phyloP scores from a whole-genome alignment of 1,140 invertebrate species.

The Thalassaphorura encarpata region DNA sequence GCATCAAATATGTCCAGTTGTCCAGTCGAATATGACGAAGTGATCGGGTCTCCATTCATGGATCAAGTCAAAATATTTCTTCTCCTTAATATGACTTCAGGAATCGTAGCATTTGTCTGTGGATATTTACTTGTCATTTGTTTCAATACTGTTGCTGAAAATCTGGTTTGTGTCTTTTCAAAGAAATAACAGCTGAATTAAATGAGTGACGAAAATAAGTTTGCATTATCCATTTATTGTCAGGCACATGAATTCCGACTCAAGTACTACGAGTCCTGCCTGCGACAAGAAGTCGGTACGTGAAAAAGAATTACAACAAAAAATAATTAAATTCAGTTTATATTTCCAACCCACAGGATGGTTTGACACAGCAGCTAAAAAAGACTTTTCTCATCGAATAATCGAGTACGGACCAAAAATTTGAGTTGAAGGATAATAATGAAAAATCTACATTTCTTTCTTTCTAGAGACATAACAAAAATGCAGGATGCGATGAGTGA shows the following conservation, averaged over 20 bases:
- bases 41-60: conserved; percentile 6
- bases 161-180: conserved; percentile 31
- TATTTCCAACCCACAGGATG: no score
- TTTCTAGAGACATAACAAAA: conserved; percentile 46
- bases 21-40: not conserved
- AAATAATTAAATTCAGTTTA: no score
- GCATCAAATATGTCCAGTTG: not conserved
- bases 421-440: not conserved
- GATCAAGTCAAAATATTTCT: conserved; percentile 22
- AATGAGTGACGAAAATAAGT: conserved; percentile 5
- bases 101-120: conserved; percentile 33
- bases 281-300: conserved; percentile 51
- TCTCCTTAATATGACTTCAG: conserved; percentile 34
- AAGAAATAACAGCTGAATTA: not conserved
- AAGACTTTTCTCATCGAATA: conserved; percentile 46
- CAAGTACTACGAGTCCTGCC: conserved; percentile 35
- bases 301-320: no score
- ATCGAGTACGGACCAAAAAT: conserved; percentile 40
- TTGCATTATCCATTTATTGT: conserved; percentile 18
- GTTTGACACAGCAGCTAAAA: conserved; percentile 47
- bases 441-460: not conserved
- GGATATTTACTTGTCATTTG: conserved; percentile 37
- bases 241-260: conserved; percentile 30
- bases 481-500: conserved; percentile 51
- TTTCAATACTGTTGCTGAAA: conserved; percentile 38